Percentiles rank a stretch among this genome's conserved stretches.
These are phyloP conservation scores for Silurus asotus DNA, from an alignment of 2,113 vertebrate species.

Conservation along the genomic window DNA sequence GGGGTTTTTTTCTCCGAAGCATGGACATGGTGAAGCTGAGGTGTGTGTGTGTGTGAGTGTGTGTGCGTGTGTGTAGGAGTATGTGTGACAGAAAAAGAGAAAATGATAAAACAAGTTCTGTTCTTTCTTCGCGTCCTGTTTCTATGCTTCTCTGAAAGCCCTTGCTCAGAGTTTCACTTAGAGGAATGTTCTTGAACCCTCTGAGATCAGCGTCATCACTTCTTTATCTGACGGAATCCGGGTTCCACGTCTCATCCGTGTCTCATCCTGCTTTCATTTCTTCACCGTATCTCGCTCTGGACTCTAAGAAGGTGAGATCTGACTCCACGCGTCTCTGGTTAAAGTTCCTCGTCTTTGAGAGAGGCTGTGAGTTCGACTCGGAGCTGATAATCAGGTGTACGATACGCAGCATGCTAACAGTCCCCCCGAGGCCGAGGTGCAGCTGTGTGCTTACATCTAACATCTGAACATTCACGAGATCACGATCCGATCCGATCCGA, in stretches of 20 bases:
- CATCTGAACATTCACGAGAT: not conserved
- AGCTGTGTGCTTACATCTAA: constrained; percentile 62
- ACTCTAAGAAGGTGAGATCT: constrained; percentile 62
- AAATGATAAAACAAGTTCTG: not conserved
- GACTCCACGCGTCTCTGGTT: constrained; percentile 58
- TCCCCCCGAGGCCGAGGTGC: constrained; percentile 61
- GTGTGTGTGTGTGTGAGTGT: constrained; percentile 35
- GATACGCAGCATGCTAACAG: constrained; percentile 58
- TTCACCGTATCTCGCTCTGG: not conserved
- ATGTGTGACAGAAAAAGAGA: constrained; percentile 25
- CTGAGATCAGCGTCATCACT: not conserved
- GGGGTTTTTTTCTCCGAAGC: constrained; percentile 42
- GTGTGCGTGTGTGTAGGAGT: constrained; percentile 33
- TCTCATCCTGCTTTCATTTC: not conserved
- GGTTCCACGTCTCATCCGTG: not conserved
- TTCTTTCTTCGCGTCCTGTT: not conserved
- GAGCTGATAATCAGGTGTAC: constrained; percentile 72
- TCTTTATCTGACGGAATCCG: not conserved
- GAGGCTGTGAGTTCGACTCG: constrained; percentile 57
- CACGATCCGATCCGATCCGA: not conserved
- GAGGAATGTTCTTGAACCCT: not conserved
- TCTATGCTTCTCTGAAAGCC: not conserved
- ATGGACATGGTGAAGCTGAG: constrained; percentile 30
- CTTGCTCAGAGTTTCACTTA: not conserved
- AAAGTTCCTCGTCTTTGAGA: constrained; percentile 71